These are phyloP conservation scores for Trachelipus rathkii DNA, from an alignment of 1,140 invertebrate genomes.

Conservation along the genomic window DNA sequence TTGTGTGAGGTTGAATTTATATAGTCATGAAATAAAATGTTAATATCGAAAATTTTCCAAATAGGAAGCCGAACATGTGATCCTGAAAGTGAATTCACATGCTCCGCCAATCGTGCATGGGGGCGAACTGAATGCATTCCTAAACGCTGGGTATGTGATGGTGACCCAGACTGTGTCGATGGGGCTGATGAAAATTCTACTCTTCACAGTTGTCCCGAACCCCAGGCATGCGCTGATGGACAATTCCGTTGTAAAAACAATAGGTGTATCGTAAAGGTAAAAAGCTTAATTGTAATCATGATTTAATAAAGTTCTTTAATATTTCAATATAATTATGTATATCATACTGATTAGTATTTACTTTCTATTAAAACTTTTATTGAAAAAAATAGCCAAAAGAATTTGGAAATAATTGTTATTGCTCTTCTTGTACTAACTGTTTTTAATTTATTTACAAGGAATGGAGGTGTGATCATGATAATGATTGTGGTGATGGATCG, in stretches of 20 bases:
- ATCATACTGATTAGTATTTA: too few species aligned
- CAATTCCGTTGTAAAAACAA: constrained; percentile 89
- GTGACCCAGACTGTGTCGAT: constrained; percentile 91
- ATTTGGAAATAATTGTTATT: background rate
- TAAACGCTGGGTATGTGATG: constrained; percentile 90
- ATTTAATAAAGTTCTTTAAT: background rate
- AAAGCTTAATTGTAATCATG: constrained; percentile 8
- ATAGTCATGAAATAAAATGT: too few species aligned
- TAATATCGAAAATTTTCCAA: constrained; percentile 26
- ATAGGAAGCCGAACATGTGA: constrained; percentile 82
- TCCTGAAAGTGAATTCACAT: constrained; percentile 86
- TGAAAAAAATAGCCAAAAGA: background rate
- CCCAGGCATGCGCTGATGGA: constrained; percentile 73
- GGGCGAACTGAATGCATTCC: constrained; percentile 88
- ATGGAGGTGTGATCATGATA: constrained; percentile 83
- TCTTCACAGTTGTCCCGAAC: constrained; percentile 71
- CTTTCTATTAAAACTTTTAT: too few species aligned
- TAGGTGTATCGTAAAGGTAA: constrained; percentile 71
- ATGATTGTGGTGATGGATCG: constrained; percentile 87
- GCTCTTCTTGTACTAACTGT: background rate
- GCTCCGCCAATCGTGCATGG: constrained; percentile 83
- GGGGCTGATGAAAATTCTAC: constrained; percentile 92
- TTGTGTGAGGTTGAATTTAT: too few species aligned
- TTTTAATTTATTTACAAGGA: constrained; percentile 27
- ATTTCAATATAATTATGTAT: background rate